Evolutionary conservation across 2,797 vertebrate genomes (phyloP).

Genomic region (Aldrovandia affinis): DNA sequence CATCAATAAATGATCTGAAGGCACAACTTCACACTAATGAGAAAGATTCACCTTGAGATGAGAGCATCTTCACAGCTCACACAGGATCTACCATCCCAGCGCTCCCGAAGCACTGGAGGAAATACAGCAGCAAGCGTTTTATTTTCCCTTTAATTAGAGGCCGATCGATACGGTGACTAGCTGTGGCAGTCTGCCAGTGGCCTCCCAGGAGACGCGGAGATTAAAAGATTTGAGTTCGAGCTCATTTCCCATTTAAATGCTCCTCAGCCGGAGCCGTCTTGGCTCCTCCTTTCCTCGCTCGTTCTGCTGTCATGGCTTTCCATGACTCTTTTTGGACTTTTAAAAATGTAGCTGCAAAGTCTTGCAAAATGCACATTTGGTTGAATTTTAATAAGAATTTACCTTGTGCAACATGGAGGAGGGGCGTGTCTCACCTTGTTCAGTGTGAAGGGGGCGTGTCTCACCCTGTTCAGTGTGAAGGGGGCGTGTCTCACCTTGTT

Average conservation of each 20-base stretch:
- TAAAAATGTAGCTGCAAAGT: no score
- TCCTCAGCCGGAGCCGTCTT: no score
- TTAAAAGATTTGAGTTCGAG: constrained; percentile 12
- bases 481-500: neutral
- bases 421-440: neutral
- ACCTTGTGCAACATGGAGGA: no score
- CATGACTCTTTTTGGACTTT: no score
- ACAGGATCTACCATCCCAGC: neutral
- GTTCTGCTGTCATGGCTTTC: no score
- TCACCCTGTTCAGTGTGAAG: neutral
- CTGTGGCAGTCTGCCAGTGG: constrained; percentile 37
- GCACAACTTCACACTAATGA: constrained; percentile 19
- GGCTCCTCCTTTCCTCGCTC: no score
- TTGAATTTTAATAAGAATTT: no score
- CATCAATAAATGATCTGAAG: no score
- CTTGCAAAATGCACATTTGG: no score
- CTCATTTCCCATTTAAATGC: no score
- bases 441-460: neutral
- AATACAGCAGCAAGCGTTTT: constrained; percentile 31
- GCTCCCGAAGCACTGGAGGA: neutral
- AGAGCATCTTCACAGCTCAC: neutral
- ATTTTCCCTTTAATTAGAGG: constrained; percentile 46
- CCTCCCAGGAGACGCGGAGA: constrained; percentile 28
- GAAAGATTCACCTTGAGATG: constrained; percentile 9
- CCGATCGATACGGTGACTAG: constrained; percentile 40